Conservation (phyloP, 1,140 invertebrate species). For the Lamellibrachia luymesi region DNA sequence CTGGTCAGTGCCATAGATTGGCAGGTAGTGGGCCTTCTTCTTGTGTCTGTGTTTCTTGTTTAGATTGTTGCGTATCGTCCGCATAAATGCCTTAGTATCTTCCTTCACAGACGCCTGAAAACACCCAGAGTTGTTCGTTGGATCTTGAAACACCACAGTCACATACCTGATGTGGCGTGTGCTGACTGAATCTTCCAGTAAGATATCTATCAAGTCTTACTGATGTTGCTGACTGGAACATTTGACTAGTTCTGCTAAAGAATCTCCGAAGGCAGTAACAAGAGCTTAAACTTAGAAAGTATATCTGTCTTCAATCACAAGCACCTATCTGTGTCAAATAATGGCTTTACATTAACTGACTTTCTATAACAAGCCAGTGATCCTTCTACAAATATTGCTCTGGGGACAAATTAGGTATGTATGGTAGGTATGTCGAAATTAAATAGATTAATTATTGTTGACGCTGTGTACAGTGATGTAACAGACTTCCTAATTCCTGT, state of each 20-base stretch:
- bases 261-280: background rate
- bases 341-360: background rate
- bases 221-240: background rate
- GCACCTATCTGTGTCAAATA: background rate
- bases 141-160: background rate
- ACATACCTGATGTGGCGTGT: background rate
- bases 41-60: slow-evolving; percentile 15
- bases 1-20: slow-evolving; percentile 10
- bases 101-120: slow-evolving; percentile 59
- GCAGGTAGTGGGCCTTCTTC: slow-evolving; percentile 12
- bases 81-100: slow-evolving; percentile 59
- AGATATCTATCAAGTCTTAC: background rate
- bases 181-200: background rate
- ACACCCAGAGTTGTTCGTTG: background rate
- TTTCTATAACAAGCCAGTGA: background rate
- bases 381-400: background rate
- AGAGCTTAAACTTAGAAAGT: background rate
- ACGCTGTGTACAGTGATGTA: background rate
- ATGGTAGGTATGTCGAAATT: background rate
- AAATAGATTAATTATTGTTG: background rate
- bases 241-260: background rate
- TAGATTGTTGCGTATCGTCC: slow-evolving; percentile 48
- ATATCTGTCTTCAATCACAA: background rate
- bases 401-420: background rate
- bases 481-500: no score